Base-by-base conservation (phyloP, 2,888 invertebrate species). In the Anaspis maculata region DNA sequence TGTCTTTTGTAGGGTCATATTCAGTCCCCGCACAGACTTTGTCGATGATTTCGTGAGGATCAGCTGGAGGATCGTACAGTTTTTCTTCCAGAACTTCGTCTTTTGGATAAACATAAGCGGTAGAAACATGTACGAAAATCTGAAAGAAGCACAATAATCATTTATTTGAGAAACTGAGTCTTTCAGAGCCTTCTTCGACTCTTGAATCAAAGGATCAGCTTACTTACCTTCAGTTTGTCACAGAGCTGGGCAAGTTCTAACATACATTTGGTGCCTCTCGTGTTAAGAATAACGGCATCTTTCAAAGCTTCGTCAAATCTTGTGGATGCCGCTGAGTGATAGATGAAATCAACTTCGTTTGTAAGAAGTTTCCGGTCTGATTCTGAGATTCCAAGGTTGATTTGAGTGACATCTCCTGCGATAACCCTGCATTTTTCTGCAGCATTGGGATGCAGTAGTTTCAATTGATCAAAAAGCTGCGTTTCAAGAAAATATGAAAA, bases 51-150 rank as follows among this genome's bases (percentile, higher is more conserved):
- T 51, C 44, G 11, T 52, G 42, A 1, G 56, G 54, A 41, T 61
- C 44, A 10, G 57, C 57, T 6, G 63, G 61, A 0, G 82, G 70
- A 0, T 79, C 74, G 58, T 96, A 96, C 16, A 81, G 68, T 30
- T 73, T 74, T 62, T 95, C 95, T 46, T 88, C 83, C 4, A 94
- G 58, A 0, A 77, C 65, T 0, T 71, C 67, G 47, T 85, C 74
- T 46, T 87, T 82, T 54, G 92, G 90, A 58, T 92, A 89, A 44
- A 89, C 88, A 62, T 90, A 96, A 0, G 92, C 82, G 0, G 95
- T 95, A 0, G 92, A 92, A 0, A 94, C 82, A 61, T 96, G 90
- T 2, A 90, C 72, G 49, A 90, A 77, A 0, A 50, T 33, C 52
- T 56, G 28, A 13, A 50, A 32, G n/a, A n/a, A n/a, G n/a, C n/a